Evolutionary conservation across 2,888 invertebrate species (phyloP), one percentile per base, ranked within the genome.

Genomic region (Aleiodes alternator): DNA sequence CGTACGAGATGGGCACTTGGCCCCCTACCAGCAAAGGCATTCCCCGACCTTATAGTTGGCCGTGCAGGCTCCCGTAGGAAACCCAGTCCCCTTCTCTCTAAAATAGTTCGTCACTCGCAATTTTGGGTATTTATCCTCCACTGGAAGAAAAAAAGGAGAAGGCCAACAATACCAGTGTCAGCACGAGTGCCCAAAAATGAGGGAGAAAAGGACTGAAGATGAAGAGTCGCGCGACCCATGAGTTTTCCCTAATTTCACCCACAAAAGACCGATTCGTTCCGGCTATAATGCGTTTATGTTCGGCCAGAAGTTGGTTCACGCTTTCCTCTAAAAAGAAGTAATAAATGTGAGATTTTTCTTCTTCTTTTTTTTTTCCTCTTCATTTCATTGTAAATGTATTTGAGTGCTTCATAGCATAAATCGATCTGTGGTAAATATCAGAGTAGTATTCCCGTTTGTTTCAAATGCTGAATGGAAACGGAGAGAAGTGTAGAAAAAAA

Each of bases 221-320:
- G 43, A 56, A 66, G 50, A 73, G 68, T 68, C 70, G 69, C 74
- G 74, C 51, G 70, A 70, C 70, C 74, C 70, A 55, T 43, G 59
- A 81, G 80, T 83, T 85, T 84, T 82, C 81, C 82, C 82, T 81
- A 84, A 84, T 86, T 86, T 84, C 78, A 77, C 74, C 78, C 84
- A 83, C 82, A 83, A 76, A 79, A 80, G 76, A 79, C 70, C 79
- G 80, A 86, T 87, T 87, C 86, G 88, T 87, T 86, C 83, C 87
- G 86, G 87, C 84, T 82, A 83, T 88, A 85, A 87, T 87, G 84
- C 87, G 83, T 87, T 88, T 86, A 87, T 84, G 84, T 84, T 80
- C 79, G 79, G 50, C 23, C 50, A 66, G 23, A 51, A 68, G 31
- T 68, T 31, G 50, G 51, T 31, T 29, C 51, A 68, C 51, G 51